Evolutionary conservation across 1,140 invertebrate genomes (phyloP).

Genomic region (Nasonia longicornis): DNA sequence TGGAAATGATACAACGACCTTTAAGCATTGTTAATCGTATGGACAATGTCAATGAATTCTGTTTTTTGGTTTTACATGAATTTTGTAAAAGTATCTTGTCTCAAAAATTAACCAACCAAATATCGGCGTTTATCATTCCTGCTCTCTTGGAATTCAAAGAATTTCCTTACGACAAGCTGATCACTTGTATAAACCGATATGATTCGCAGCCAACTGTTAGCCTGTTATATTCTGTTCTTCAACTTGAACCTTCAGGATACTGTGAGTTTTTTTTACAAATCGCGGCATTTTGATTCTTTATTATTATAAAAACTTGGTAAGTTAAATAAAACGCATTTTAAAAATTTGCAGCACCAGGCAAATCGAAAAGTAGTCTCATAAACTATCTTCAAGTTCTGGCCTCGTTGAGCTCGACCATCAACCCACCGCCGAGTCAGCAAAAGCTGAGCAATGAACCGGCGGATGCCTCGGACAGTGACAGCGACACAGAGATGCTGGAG

Average conservation of each 20-base stretch:
- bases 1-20: conserved; percentile 83
- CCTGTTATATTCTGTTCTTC: conserved; percentile 75
- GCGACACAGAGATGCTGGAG: conserved; percentile 59
- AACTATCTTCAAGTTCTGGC: conserved; percentile 67
- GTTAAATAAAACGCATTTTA: background rate
- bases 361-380: conserved; percentile 53
- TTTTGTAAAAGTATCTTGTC: conserved; percentile 61
- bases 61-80: conserved; percentile 55
- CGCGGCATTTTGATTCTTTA: background rate
- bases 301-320: background rate
- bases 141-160: conserved; percentile 65
- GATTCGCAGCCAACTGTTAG: conserved; percentile 61
- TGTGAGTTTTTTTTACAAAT: conserved; percentile 65
- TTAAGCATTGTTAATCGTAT: conserved; percentile 68
- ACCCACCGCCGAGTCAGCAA: conserved; percentile 35
- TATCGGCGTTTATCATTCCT: conserved; percentile 68
- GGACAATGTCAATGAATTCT: conserved; percentile 61
- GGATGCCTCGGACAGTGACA: conserved; percentile 61
- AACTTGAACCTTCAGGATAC: conserved; percentile 75
- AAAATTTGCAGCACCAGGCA: conserved; percentile 49
- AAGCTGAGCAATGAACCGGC: background rate
- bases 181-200: conserved; percentile 66
- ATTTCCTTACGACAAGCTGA: conserved; percentile 68
- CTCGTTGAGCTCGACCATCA: conserved; percentile 58
- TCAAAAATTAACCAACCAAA: conserved; percentile 63